Evolutionary conservation across 2,888 invertebrate species (phyloP).

Genomic region (Micoletzkya japonica): DNA sequence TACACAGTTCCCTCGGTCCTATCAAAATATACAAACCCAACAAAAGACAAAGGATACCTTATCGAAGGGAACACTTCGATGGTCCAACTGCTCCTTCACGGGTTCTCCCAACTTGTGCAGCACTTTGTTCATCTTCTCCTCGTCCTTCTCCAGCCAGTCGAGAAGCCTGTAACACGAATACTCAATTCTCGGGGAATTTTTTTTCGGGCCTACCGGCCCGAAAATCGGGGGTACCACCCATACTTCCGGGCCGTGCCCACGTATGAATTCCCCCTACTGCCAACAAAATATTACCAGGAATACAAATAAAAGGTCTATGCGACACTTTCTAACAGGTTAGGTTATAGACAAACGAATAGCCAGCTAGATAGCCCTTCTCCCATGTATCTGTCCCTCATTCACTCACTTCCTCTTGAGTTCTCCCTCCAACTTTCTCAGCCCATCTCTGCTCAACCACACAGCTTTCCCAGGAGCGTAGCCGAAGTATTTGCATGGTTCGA

Average conservation of each 20-base stretch:
- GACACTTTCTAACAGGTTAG: too few relatives aligned
- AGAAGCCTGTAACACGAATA: slow-evolving; percentile 33
- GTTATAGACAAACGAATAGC: too few relatives aligned
- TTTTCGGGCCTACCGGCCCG: too few relatives aligned
- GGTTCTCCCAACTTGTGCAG: slow-evolving; percentile 43
- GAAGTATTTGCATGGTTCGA: slow-evolving; percentile 59
- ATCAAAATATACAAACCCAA: too few relatives aligned
- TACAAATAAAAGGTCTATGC: too few relatives aligned
- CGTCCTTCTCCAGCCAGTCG: slow-evolving; percentile 57
- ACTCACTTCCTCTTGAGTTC: slow-evolving; percentile 49
- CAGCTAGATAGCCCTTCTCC: too few relatives aligned
- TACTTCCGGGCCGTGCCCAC: too few relatives aligned
- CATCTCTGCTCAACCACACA: slow-evolving; percentile 55
- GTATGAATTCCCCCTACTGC: too few relatives aligned
- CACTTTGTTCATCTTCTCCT: slow-evolving; percentile 47
- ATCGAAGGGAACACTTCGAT: slow-evolving; percentile 48
- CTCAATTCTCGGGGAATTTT: neutral
- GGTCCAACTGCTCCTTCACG: slow-evolving; percentile 41
- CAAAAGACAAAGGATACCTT: slow-evolving; percentile 41
- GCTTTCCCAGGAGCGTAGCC: slow-evolving; percentile 38
- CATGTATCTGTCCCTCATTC: neutral
- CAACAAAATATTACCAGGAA: too few relatives aligned
- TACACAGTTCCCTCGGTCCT: too few relatives aligned
- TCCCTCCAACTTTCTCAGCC: slow-evolving; percentile 52
- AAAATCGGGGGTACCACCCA: too few relatives aligned